Percentiles rank a stretch among this genome's conserved stretches.
Conservation (phyloP, 1,140 invertebrate species). For the Pseudoatta argentina region DNA sequence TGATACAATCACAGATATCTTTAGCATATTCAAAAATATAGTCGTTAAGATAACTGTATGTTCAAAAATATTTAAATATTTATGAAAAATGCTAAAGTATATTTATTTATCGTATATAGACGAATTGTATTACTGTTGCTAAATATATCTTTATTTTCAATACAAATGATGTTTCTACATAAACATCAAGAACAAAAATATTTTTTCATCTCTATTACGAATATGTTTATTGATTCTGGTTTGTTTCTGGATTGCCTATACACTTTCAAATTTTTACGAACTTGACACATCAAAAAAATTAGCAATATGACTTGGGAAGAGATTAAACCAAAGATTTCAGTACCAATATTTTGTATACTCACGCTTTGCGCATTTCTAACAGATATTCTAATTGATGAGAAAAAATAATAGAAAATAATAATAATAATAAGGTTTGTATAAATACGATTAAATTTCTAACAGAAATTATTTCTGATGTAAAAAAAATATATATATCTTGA, state of each 20-base stretch:
- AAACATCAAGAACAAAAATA: not conserved
- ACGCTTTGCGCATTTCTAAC: slow-evolving; percentile 37
- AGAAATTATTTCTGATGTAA: not conserved
- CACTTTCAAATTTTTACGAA: slow-evolving; percentile 32
- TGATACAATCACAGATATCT: not conserved
- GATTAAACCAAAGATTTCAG: slow-evolving; percentile 63
- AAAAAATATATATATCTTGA: not conserved
- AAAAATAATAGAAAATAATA: slow-evolving; percentile 10
- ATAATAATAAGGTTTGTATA: slow-evolving; percentile 18
- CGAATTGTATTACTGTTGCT: slow-evolving; percentile 22
- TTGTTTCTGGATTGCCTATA: slow-evolving; percentile 22
- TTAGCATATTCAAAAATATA: slow-evolving; percentile 23
- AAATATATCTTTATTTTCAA: slow-evolving; percentile 57
- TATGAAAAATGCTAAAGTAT: not conserved
- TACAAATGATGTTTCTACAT: slow-evolving; percentile 11
- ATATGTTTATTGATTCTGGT: not conserved
- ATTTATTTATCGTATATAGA: slow-evolving; percentile 14
- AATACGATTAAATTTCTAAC: not conserved
- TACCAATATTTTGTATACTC: slow-evolving; percentile 57
- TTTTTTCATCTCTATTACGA: not conserved
- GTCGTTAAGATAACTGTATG: not conserved
- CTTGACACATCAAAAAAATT: slow-evolving; percentile 22
- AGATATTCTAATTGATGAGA: slow-evolving; percentile 18
- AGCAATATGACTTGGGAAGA: slow-evolving; percentile 64
- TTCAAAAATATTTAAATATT: slow-evolving; percentile 26